Percentiles rank a stretch among this genome's conserved stretches.
phyloP scores from a whole-genome alignment of 2,888 invertebrate genomes.

The Chloromyia formosa region DNA sequence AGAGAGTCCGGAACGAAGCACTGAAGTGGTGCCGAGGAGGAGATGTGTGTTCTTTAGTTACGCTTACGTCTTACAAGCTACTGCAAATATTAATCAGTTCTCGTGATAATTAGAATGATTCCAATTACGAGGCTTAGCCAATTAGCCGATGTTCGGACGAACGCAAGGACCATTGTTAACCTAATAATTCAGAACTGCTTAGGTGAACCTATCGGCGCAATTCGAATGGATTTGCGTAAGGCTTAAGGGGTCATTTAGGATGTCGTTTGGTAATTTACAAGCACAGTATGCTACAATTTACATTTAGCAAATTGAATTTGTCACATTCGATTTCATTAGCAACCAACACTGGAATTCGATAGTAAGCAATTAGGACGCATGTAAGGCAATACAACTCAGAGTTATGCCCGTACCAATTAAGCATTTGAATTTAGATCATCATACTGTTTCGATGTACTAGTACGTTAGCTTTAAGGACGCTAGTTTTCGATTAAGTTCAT shows the following conservation, averaged over 20 bases:
- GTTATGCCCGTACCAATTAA: no score
- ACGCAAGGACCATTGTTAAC: not conserved
- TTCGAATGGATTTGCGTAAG: not conserved
- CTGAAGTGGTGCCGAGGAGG: not conserved
- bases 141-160: constrained; percentile 6
- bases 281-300: no score
- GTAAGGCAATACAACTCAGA: no score
- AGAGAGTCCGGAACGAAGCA: not conserved
- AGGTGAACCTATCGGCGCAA: not conserved
- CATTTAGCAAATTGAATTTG: no score
- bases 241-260: constrained; percentile 7
- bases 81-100: constrained; percentile 40
- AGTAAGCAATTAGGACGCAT: no score
- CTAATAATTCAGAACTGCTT: constrained; percentile 3
- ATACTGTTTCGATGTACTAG: no score
- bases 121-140: constrained; percentile 10
- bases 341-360: no score
- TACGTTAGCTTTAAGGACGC: no score
- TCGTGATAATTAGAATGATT: constrained; percentile 29
- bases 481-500: no score
- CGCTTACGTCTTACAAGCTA: constrained; percentile 19
- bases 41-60: not conserved
- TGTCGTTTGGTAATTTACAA: not conserved
- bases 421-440: no score
- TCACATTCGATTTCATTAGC: no score